A percentile compares a stretch with the other conserved stretches of the same genome.
phyloP scores from a whole-genome alignment of 64 coral and sea anemone species.

The Pocillopora verrucosa region DNA sequence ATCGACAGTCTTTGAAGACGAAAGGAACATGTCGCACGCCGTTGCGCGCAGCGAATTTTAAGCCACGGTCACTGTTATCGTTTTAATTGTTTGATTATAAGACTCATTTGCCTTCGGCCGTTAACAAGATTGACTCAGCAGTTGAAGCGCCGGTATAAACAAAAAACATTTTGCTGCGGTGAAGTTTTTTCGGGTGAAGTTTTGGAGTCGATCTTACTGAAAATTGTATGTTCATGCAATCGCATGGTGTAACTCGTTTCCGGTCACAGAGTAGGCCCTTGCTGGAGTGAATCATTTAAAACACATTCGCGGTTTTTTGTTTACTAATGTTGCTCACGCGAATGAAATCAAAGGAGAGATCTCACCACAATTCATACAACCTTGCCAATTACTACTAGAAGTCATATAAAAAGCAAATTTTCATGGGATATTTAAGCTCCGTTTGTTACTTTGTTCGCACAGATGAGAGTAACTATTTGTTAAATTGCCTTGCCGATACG shows the following conservation, averaged over 20 bases:
- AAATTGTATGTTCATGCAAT: neutral
- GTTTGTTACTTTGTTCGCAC: neutral
- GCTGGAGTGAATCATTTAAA: slow-evolving; percentile 8
- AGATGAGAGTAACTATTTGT: neutral
- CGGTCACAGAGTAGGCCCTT: slow-evolving; percentile 19
- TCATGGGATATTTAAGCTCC: neutral
- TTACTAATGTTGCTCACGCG: slow-evolving; percentile 12
- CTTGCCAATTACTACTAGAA: neutral
- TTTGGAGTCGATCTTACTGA: too few relatives aligned
- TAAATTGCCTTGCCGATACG: neutral
- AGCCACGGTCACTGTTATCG: slow-evolving; percentile 1
- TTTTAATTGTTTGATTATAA: neutral
- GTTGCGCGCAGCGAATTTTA: neutral
- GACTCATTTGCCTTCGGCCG: neutral
- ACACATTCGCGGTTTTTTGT: neutral
- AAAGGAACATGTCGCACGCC: neutral
- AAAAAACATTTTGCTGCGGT: too few relatives aligned
- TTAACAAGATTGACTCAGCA: neutral
- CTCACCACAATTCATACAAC: neutral
- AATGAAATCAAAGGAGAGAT: neutral
- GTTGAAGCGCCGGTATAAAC: neutral
- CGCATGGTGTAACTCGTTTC: slow-evolving; percentile 14
- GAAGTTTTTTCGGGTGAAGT: too few relatives aligned
- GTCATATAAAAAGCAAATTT: neutral
- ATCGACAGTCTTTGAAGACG: neutral